A percentile compares a stretch with the other conserved stretches of the same genome.
Conservation (phyloP, 2,797 vertebrate genomes). For the Peromyscus melanophrys region DNA sequence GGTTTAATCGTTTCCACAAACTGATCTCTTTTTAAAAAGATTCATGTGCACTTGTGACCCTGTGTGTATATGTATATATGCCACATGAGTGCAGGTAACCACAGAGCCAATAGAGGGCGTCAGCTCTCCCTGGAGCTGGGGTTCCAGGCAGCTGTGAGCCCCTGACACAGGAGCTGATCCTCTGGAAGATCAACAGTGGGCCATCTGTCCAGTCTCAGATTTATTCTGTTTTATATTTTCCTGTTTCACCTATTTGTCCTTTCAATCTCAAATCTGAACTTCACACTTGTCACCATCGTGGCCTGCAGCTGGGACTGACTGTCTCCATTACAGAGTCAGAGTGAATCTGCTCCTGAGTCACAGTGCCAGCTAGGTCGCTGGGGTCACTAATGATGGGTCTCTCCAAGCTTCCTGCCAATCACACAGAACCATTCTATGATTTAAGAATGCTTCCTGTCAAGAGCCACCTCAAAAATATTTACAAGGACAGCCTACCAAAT, state of each 20-base stretch:
- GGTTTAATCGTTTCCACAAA: not conserved
- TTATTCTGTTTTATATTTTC: constrained; percentile 34
- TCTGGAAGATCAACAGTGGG: not conserved
- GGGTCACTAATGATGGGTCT: not conserved
- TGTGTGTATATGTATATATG: not conserved
- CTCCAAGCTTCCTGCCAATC: constrained; percentile 3
- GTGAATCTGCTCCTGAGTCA: not conserved
- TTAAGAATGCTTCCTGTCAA: not conserved
- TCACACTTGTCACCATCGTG: not conserved
- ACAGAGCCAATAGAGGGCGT: not conserved
- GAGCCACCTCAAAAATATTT: not conserved
- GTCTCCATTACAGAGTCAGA: not conserved
- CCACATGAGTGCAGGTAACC: not conserved
- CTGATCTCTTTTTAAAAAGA: constrained; percentile 16
- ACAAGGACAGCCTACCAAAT: not conserved
- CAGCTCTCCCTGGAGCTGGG: not conserved
- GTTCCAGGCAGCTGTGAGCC: not conserved
- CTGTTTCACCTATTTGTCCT: not conserved
- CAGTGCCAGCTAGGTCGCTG: not conserved
- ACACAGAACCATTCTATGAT: not conserved
- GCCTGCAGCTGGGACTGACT: not conserved
- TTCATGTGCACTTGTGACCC: not conserved
- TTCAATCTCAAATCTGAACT: not conserved
- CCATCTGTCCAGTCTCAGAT: not conserved
- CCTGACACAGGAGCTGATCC: not conserved